phyloP scores from a whole-genome alignment of 2,797 vertebrate genomes.

The Anisognathus igniventris region DNA sequence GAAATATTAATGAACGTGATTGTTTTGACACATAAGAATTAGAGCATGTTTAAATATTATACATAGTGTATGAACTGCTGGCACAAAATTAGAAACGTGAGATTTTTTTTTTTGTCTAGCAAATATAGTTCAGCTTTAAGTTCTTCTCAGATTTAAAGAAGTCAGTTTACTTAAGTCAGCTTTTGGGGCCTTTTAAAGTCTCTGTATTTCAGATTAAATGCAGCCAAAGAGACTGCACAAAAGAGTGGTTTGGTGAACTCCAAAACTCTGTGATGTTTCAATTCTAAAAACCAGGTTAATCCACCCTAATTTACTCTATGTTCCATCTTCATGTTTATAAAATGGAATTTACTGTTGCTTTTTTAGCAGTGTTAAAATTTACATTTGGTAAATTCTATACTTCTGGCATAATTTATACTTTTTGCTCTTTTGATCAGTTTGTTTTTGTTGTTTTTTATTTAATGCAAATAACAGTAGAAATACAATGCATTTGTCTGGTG shows the following conservation, averaged over 20 bases:
- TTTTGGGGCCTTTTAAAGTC: not conserved
- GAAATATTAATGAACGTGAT: slow-evolving; percentile 63
- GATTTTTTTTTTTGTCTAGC: not conserved
- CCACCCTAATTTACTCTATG: slow-evolving; percentile 55
- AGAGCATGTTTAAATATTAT: slow-evolving; percentile 69
- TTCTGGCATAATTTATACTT: not conserved
- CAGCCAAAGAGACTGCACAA: not conserved
- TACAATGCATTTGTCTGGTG: not conserved
- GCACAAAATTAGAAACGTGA: slow-evolving; percentile 11
- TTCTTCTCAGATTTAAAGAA: not conserved
- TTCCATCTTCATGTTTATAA: slow-evolving; percentile 63
- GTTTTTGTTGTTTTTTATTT: not conserved
- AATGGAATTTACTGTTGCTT: slow-evolving; percentile 63
- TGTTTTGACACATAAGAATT: slow-evolving; percentile 67
- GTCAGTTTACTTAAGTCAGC: not conserved
- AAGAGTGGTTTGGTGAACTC: not conserved
- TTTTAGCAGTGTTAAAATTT: slow-evolving; percentile 71
- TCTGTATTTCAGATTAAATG: not conserved
- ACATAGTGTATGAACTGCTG: slow-evolving; percentile 54
- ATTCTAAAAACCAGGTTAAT: slow-evolving; percentile 42
- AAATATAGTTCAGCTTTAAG: not conserved
- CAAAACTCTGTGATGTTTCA: not conserved
- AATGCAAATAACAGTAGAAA: slow-evolving; percentile 51
- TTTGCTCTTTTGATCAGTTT: slow-evolving; percentile 56
- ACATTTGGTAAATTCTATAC: slow-evolving; percentile 51